These are phyloP conservation scores for Enteromius thamalakanensis DNA, from an alignment of 2,797 vertebrate species.

Conservation along the genomic window DNA sequence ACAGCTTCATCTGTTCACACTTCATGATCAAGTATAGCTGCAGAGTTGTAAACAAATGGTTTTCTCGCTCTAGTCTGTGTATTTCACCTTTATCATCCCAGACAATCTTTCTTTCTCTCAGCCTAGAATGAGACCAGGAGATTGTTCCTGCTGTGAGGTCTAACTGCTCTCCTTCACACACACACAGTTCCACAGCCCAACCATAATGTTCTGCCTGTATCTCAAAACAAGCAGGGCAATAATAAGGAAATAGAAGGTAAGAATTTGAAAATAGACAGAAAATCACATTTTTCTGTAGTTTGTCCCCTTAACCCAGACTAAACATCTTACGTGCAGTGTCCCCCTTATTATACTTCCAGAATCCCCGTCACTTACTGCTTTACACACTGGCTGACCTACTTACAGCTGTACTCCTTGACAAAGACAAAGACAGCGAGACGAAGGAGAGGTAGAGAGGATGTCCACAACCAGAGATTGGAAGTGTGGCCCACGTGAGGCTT, in stretches of 20 bases:
- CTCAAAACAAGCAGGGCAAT: neutral
- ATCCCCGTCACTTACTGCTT: conserved; percentile 47
- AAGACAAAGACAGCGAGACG: neutral
- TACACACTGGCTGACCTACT: conserved; percentile 55
- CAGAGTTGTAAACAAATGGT: neutral
- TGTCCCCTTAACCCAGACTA: conserved; percentile 38
- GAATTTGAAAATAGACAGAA: conserved; percentile 10
- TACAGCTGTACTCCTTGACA: conserved; percentile 26
- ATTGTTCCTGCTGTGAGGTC: conserved; percentile 24
- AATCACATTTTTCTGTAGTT: conserved; percentile 5
- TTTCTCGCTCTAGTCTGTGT: conserved; percentile 3
- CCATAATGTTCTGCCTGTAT: neutral
- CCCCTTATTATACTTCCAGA: conserved; percentile 43
- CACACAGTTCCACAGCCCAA: neutral
- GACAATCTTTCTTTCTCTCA: conserved; percentile 34
- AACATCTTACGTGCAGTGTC: conserved; percentile 49
- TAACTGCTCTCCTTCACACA: conserved; percentile 2
- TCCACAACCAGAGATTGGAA: conserved; percentile 20
- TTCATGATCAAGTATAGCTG: neutral
- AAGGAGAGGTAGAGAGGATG: conserved; percentile 9
- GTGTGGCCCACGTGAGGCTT: neutral
- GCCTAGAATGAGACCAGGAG: conserved; percentile 24
- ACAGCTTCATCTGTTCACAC: conserved; percentile 6
- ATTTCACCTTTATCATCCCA: conserved; percentile 26
- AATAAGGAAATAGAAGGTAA: conserved; percentile 27